Percentiles rank a stretch among this genome's conserved stretches.
These are phyloP conservation scores for Trachops cirrhosus DNA, from an alignment of 2,797 vertebrate species.

Conservation along the genomic window DNA sequence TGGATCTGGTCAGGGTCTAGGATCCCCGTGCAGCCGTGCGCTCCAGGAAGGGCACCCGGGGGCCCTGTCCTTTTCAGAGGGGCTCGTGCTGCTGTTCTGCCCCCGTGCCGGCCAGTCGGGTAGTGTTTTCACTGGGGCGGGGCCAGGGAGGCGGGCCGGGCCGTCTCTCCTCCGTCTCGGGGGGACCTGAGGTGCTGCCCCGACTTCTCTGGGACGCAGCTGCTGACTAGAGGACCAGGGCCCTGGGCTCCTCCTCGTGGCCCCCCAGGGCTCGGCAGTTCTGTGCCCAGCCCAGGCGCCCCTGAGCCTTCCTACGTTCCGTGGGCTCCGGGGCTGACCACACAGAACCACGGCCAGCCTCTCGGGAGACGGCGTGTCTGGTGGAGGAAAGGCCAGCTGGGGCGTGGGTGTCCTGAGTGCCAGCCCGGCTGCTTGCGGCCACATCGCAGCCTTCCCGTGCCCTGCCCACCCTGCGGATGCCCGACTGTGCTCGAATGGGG, in stretches of 20 bases:
- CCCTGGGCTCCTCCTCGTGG: neutral
- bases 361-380: neutral
- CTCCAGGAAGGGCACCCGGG: neutral
- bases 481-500: neutral
- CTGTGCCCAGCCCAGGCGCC: neutral
- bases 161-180: neutral
- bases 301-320: neutral
- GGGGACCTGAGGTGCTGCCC: neutral
- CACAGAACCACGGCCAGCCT: neutral
- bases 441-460: neutral
- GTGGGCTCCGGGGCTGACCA: neutral
- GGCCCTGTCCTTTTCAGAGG: neutral
- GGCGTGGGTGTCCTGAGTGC: neutral
- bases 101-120: neutral
- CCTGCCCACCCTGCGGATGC: neutral
- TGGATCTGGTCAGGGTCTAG: neutral
- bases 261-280: neutral
- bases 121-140: neutral
- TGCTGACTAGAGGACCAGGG: neutral
- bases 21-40: neutral
- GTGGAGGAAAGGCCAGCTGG: neutral
- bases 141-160: neutral
- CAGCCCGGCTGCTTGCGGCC: neutral
- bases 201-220: slow-evolving; percentile 33
- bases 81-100: neutral